Evolutionary conservation across 2,797 vertebrate genomes (phyloP).

Genomic region (Spheniscus humboldti): DNA sequence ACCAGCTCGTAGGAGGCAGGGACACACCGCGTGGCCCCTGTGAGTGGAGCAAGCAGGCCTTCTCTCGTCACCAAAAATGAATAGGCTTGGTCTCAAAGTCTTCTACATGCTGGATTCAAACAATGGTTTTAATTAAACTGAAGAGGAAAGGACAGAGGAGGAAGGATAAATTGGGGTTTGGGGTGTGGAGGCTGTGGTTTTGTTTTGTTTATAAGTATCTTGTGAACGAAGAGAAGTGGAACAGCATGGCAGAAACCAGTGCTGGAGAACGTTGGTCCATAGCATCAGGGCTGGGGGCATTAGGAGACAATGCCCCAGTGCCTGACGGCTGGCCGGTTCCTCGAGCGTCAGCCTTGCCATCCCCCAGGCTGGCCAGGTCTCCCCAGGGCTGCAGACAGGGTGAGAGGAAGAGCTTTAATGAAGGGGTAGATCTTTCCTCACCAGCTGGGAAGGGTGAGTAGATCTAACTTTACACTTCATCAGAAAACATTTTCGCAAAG

Average conservation of each 20-base stretch:
- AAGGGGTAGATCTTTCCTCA: constrained; percentile 19
- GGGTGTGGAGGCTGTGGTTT: neutral
- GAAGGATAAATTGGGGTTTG: neutral
- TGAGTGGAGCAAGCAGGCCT: neutral
- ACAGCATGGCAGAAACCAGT: neutral
- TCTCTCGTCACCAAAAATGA: neutral
- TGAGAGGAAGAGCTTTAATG: neutral
- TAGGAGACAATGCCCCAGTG: neutral
- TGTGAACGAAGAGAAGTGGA: neutral
- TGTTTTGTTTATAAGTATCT: neutral
- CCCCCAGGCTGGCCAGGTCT: neutral
- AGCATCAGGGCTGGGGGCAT: neutral
- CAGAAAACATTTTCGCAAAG: constrained; percentile 42
- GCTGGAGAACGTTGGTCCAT: neutral
- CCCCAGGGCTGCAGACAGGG: neutral
- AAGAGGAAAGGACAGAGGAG: neutral
- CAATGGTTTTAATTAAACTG: neutral
- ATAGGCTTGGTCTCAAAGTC: neutral
- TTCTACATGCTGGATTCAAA: neutral
- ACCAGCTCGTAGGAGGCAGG: neutral
- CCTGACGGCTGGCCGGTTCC: neutral
- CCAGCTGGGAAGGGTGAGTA: neutral
- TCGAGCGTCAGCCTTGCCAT: neutral
- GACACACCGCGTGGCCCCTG: neutral
- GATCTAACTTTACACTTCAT: constrained; percentile 33